Percentiles rank a stretch among this genome's conserved stretches.
Evolutionary conservation across 2,888 invertebrate species (phyloP).

Genomic region (Phania funesta): DNA sequence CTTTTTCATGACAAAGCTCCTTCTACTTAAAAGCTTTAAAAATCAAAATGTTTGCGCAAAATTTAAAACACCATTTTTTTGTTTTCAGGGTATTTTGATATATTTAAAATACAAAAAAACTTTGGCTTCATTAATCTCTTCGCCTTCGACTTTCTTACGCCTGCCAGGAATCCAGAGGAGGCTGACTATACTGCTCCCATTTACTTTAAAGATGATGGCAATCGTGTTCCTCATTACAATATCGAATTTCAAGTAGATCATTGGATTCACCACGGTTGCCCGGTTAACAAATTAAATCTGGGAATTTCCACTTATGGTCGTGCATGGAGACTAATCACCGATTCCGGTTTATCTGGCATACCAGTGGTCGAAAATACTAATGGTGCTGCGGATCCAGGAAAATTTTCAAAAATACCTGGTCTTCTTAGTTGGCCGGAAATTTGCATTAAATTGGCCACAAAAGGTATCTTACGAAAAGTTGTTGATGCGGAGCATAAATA

Average conservation of each 20-base stretch:
- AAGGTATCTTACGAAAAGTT: conserved; percentile 85
- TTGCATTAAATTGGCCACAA: conserved; percentile 85
- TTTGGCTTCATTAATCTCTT: conserved; percentile 90
- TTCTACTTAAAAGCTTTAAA: too few species aligned
- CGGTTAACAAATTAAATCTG: conserved; percentile 85
- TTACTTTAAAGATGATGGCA: conserved; percentile 86
- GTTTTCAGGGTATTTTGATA: conserved; percentile 88
- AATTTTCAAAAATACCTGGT: conserved; percentile 86
- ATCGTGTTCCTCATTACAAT: conserved; percentile 83
- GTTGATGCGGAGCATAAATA: conserved; percentile 84
- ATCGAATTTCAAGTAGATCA: conserved; percentile 85
- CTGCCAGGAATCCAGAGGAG: conserved; percentile 87
- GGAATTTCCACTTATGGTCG: conserved; percentile 88
- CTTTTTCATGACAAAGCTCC: too few species aligned
- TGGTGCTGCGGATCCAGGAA: conserved; percentile 86
- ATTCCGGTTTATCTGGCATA: conserved; percentile 88
- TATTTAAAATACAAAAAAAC: conserved; percentile 85
- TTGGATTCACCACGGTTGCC: conserved; percentile 83
- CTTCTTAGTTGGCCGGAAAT: conserved; percentile 89
- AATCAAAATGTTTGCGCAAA: too few species aligned
- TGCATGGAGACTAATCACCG: conserved; percentile 87
- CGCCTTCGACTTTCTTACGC: conserved; percentile 89
- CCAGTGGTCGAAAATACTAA: conserved; percentile 85
- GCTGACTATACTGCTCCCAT: conserved; percentile 89
- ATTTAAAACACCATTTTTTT: neutral